Evolutionary conservation across 2,797 vertebrate species (phyloP), one percentile per base, ranked within the genome.

Genomic region (Numenius phaeopus): DNA sequence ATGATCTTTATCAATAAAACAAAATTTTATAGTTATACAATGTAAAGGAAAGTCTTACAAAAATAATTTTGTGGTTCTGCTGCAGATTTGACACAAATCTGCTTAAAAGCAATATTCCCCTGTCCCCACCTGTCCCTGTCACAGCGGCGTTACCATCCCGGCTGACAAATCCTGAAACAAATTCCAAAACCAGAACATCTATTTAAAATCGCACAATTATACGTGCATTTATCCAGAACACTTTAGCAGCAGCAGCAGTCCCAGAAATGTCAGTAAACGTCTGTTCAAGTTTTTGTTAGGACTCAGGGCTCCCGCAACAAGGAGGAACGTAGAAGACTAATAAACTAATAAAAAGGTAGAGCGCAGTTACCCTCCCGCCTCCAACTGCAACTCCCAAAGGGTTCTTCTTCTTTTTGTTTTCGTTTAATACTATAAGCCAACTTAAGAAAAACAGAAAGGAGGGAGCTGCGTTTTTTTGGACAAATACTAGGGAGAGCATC

Each of bases 41-140:
- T n/a, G 73, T 11, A 29, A 95, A 73, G 62, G 52, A 69, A 86
- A 77, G 42, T 61, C 79, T 66, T 79, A 97, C 55, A 96, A 95
- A 93, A 95, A 94, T 94, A 97, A 81, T 24, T 75, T 17, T 59
- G 87, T 89, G 92, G 42, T 73, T 91, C 87, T 69, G 29, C 24
- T 29, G 79, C 87, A 91, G 89, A 92, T 90, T 77, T 95, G 91
- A 94, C 92, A 81, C 83, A 95, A 95, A 95, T 55, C 95, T 78
- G 81, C 80, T 84, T 62, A 23, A 19, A 37, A 58, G 34, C 39
- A 71, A 66, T 16, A 54, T n/a, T n/a, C 69, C 29, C 23, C 84
- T 14, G 34, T 20, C 42, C 71, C 49, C 62, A 19, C 5, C 57
- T 22, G 49, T 20, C 10, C 50, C 67, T 11, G 3, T 32, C 29